Conservation (phyloP, 2,888 invertebrate species). For the Eledone cirrhosa region DNA sequence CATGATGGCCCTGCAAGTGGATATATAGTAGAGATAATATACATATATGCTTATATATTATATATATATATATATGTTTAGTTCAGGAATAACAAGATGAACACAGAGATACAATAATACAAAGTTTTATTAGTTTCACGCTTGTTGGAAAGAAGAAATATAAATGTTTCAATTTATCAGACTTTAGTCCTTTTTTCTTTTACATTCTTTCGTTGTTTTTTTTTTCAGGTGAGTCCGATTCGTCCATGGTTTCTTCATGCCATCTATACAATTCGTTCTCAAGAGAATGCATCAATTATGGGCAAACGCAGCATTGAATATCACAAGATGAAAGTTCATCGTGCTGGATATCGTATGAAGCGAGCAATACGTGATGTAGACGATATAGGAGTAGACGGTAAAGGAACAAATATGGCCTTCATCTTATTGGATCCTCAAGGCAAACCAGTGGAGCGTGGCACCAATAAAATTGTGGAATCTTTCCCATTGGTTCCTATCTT, state of each 20-base stretch:
- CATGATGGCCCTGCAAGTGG: no score
- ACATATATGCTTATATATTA: no score
- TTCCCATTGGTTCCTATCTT: conserved; percentile 49
- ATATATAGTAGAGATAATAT: no score
- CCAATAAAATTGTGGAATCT: conserved; percentile 37
- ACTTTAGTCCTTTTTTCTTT: no score
- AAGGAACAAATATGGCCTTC: conserved; percentile 58
- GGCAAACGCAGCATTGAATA: conserved; percentile 37
- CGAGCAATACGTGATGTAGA: conserved; percentile 42
- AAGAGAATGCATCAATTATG: conserved; percentile 37
- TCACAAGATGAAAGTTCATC: conserved; percentile 23
- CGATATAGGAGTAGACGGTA: conserved; percentile 45
- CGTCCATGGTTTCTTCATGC: conserved; percentile 61
- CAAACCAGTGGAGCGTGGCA: conserved; percentile 39
- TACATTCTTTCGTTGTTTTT: not conserved
- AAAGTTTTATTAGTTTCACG: no score
- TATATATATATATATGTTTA: no score
- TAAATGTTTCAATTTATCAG: no score
- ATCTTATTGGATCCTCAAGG: conserved; percentile 43
- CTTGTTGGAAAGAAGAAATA: no score
- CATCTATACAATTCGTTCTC: conserved; percentile 54
- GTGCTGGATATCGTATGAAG: conserved; percentile 31
- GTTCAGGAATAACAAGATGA: no score
- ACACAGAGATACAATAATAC: no score
- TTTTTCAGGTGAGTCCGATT: conserved; percentile 53